Evolutionary conservation across 30 jellyfish, hydroid and myxozoan genomes (phyloP), one percentile per base, ranked within the genome.

Genomic region (Clytia hemisphaerica): DNA sequence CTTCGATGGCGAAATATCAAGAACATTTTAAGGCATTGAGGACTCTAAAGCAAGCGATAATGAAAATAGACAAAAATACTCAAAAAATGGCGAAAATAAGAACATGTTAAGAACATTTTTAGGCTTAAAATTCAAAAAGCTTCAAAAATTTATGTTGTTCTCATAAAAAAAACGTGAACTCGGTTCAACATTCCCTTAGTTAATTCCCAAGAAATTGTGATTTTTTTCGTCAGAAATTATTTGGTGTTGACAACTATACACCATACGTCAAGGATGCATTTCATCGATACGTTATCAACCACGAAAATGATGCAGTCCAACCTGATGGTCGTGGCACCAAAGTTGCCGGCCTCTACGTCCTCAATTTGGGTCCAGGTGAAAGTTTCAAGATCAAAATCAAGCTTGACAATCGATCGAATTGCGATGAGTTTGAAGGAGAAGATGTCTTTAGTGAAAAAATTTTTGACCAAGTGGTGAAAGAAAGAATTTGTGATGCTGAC

Each of bases 251-350:
- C 48, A 66, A 32, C 53, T 86, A 77, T 73, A 77, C 96, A 28
- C 18, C 37, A n/a, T 86, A 62, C 75, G 93, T 78, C 2, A 86
- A 86, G 63, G 96, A 86, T 45, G 96, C 96, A 38, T 86, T 86
- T 51, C 96, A 86, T 53, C 80, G 96, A n/a, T 72, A 78, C 59
- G 54, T 86, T 36, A 79, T 86, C 1, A 69, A 78, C 73, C 82
- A 81, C 2, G 96, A 86, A 32, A 57, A 26, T 9, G 91, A 58
- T 4, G 96, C 96, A 6, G 71, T 86, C 51, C 75, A 86, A 10
- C 93, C 94, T 0, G 58, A 86, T 46, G 77, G 51, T 28, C 74
- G 80, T 22, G 96, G 96, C 7, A 86, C 96, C 27, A 86, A 86
- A 49, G 94, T 73, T 33, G 93, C 96, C 21, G 96, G 80, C 3